These are phyloP conservation scores for Tyria jacobaeae DNA, from an alignment of 2,888 invertebrate genomes.

Conservation along the genomic window DNA sequence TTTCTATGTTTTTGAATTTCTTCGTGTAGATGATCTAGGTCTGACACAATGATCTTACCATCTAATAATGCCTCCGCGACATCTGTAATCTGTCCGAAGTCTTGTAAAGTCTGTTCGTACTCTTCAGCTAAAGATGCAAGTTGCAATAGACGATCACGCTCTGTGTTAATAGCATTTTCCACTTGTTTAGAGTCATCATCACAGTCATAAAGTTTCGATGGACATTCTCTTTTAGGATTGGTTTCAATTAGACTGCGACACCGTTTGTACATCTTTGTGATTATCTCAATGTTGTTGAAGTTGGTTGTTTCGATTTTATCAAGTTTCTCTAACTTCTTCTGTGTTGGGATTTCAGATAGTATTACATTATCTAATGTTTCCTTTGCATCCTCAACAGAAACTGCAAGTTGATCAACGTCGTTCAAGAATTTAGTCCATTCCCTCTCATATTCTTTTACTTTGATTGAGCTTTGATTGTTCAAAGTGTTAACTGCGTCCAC, in stretches of 20 bases:
- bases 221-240: slow-evolving; percentile 90
- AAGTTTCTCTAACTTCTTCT: slow-evolving; percentile 89
- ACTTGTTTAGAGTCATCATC: slow-evolving; percentile 90
- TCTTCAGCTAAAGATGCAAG: slow-evolving; percentile 92
- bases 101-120: slow-evolving; percentile 95
- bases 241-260: slow-evolving; percentile 89
- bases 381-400: slow-evolving; percentile 81
- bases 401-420: slow-evolving; percentile 86
- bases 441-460: slow-evolving; percentile 86
- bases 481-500: slow-evolving; percentile 90
- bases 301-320: slow-evolving; percentile 90
- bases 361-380: slow-evolving; percentile 85
- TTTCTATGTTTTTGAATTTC: slow-evolving; percentile 96
- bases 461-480: slow-evolving; percentile 75
- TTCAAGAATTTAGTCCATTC: slow-evolving; percentile 91
- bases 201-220: slow-evolving; percentile 88
- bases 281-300: slow-evolving; percentile 86
- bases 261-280: slow-evolving; percentile 87
- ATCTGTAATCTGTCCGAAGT: slow-evolving; percentile 94
- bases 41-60: slow-evolving; percentile 91
- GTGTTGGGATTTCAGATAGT: slow-evolving; percentile 88
- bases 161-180: slow-evolving; percentile 89
- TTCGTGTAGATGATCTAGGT: slow-evolving; percentile 93
- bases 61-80: slow-evolving; percentile 93
- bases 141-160: slow-evolving; percentile 92